Base-by-base conservation (phyloP, 2,888 invertebrate species). In the Sphaerophoria rueppellii region DNA sequence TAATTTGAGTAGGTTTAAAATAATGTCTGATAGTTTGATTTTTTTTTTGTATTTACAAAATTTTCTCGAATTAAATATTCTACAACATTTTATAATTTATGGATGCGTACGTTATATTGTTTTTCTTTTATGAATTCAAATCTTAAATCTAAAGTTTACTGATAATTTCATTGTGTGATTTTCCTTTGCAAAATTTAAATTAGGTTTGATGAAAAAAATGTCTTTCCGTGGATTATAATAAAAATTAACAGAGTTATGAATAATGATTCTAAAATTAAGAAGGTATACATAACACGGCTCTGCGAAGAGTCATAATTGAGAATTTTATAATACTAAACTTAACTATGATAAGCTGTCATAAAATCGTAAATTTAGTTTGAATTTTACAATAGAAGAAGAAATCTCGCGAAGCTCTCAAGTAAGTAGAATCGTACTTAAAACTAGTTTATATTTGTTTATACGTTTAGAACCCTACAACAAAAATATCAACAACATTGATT, bases 401-500 rank as follows among this genome's bases (percentile, higher is more conserved):
- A 77, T 77, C 80, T 81, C 73, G 67, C 63, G 46, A 50, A 73
- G 72, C 76, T 85, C 35, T 80, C 40, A 73, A 77, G 73, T 81
- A 81, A 77, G 72, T 79, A 76, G 78, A 82, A 75, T 79, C 46
- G 6, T 67, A 78, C 61, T 72, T 82, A 69, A 55, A 75, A 63
- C 37, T 74, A 67, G 24, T 24, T 24, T 24, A 24, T 24, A 24
- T 24, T 24, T 75, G 69, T 69, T 69, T 85, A 85, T 81, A 81
- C 77, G 80, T 73, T 76, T 73, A 80, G 73, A 85, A 72, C 77
- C 70, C 85, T 85, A 85, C 85, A 81, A 85, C 81, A 85, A 85
- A 85, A 85, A 76, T 83, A 83, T 83, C 85, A 85, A 85, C 85
- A 85, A 85, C 81, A 85, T 77, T 81, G 72, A 85, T 85, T 85